These are phyloP conservation scores for Musca vetustissima DNA, from an alignment of 1,140 invertebrate genomes.

Conservation along the genomic window DNA sequence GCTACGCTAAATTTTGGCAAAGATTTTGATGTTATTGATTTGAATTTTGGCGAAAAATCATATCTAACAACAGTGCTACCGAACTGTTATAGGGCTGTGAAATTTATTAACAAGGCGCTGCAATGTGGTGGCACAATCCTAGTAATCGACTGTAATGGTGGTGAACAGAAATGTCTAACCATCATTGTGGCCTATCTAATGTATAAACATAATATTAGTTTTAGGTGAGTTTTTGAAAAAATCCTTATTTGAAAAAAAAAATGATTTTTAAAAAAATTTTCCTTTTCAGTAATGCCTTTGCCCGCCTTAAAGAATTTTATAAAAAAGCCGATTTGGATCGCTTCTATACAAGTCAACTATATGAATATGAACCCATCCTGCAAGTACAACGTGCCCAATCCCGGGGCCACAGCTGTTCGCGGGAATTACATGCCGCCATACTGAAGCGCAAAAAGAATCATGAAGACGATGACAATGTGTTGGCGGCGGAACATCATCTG, in stretches of 20 bases:
- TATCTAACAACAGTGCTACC: conserved; percentile 34
- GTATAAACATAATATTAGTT: conserved; percentile 36
- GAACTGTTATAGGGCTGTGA: conserved; percentile 36
- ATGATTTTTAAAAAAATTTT: not conserved
- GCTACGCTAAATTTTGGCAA: conserved; percentile 23
- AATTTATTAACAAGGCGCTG: conserved; percentile 33
- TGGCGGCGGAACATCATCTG: not conserved
- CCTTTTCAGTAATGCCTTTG: conserved; percentile 34
- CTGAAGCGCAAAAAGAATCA: conserved; percentile 32
- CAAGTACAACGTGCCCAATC: conserved; percentile 34
- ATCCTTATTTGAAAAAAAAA: not conserved
- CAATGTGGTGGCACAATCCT: conserved; percentile 28
- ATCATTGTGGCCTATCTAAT: conserved; percentile 35
- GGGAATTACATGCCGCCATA: conserved; percentile 29
- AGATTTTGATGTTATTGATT: conserved; percentile 34
- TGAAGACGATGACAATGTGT: conserved; percentile 21
- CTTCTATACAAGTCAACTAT: conserved; percentile 34
- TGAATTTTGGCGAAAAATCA: conserved; percentile 36
- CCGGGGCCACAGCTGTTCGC: conserved; percentile 34
- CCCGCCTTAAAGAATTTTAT: conserved; percentile 32
- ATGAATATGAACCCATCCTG: conserved; percentile 37
- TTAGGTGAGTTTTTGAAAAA: conserved; percentile 28
- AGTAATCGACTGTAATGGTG: conserved; percentile 33
- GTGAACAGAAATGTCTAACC: conserved; percentile 35
- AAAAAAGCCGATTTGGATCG: conserved; percentile 35